Evolutionary conservation across 1,140 invertebrate genomes (phyloP), one percentile per base, ranked within the genome.

Genomic region (Bombus soroeensis): DNA sequence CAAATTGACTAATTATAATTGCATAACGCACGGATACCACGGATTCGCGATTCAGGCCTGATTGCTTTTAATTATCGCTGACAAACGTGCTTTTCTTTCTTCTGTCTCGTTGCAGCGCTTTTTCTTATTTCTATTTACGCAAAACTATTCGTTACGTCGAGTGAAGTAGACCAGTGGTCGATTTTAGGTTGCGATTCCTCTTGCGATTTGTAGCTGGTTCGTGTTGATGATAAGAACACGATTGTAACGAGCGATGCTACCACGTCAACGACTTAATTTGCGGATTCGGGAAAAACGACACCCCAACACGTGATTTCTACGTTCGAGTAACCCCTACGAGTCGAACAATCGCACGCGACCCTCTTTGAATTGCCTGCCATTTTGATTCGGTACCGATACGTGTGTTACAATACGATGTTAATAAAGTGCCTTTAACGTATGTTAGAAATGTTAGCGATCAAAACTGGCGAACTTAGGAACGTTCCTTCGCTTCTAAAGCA

Each of bases 1-100:
- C 84, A 83, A 88, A 88, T 83, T 77, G 70, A 53, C 59, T 76
- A 77, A 87, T 89, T 81, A 76, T 81, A 70, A 89, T 89, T 85
- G 86, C 68, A 85, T 66, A 84, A 89, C 37, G 39, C 34, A 2
- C 25, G 72, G 37, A 37, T n/a, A 71, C 12, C 47, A 22, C 13
- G 41, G 10, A 73, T 32, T 68, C 70, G 28, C 41, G 32, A 59
- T 66, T 64, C 25, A 43, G 22, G 43, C 12, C 8, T 83, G 72
- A 83, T 72, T 32, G 74, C 53, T 41, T 86, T 71, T 47, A 70
- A 77, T 75, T 47, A 72, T 39, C 71, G 22, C 13, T 1, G 10
- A 34, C 37, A n/a, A 39, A 28, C 18, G 15, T 32, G 8, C 8
- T n/a, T 41, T 25, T 25, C 37, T 12, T 57, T 28, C 34, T 25